Conservation (phyloP, 2,888 invertebrate species). For the Volucella inanis region DNA sequence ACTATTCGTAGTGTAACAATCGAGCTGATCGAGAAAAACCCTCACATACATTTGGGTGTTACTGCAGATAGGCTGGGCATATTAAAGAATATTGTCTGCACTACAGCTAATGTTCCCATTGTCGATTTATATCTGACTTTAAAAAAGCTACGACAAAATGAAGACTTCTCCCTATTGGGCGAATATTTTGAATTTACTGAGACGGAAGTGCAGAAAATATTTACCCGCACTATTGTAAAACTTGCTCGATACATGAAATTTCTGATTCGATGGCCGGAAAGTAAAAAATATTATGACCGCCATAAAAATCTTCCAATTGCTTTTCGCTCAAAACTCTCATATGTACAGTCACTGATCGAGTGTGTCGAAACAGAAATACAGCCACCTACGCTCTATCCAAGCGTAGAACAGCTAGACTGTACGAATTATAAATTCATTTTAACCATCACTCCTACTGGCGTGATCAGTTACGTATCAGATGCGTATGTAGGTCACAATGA, state of each 20-base stretch:
- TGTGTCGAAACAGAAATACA: slow-evolving; percentile 82
- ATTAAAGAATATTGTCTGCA: slow-evolving; percentile 80
- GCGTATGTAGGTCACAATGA: slow-evolving; percentile 81
- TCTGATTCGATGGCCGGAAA: slow-evolving; percentile 82
- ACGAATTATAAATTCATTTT: slow-evolving; percentile 81
- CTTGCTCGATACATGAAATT: slow-evolving; percentile 80
- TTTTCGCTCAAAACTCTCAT: slow-evolving; percentile 80
- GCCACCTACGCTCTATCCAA: slow-evolving; percentile 76
- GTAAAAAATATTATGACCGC: slow-evolving; percentile 81
- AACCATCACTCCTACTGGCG: slow-evolving; percentile 81
- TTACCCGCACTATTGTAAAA: slow-evolving; percentile 79
- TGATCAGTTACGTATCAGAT: slow-evolving; percentile 81
- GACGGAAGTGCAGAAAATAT: slow-evolving; percentile 79
- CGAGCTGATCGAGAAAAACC: slow-evolving; percentile 80
- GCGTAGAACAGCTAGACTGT: slow-evolving; percentile 78
- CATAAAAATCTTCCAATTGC: slow-evolving; percentile 81
- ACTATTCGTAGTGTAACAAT: slow-evolving; percentile 80
- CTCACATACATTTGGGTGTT: slow-evolving; percentile 80
- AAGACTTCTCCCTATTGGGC: slow-evolving; percentile 80
- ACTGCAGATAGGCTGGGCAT: slow-evolving; percentile 78
- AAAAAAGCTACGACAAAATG: slow-evolving; percentile 81
- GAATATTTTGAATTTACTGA: slow-evolving; percentile 81
- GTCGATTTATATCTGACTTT: slow-evolving; percentile 81
- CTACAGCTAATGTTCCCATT: slow-evolving; percentile 79
- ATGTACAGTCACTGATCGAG: slow-evolving; percentile 82